Evolutionary conservation across 2,113 vertebrate genomes (phyloP).

Genomic region (Brachyistius frenatus): DNA sequence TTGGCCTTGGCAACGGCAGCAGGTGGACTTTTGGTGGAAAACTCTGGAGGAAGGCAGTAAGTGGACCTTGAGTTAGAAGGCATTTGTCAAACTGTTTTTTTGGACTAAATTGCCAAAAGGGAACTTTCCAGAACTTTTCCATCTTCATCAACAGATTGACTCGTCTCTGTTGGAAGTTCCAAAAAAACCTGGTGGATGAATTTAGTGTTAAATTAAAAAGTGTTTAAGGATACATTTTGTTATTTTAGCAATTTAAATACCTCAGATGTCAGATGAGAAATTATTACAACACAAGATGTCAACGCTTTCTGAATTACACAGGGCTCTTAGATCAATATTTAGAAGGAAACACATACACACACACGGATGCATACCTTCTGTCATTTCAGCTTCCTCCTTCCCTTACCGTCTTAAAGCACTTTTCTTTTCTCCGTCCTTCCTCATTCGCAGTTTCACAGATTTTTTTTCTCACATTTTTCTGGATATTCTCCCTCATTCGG

Average conservation of each 20-base stretch:
- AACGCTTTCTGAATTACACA: too few relatives aligned
- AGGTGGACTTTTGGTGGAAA: neutral
- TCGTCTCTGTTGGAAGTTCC: too few relatives aligned
- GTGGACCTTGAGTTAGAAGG: neutral
- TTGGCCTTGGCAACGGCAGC: conserved; percentile 9
- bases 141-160: too few relatives aligned
- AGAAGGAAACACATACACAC: neutral
- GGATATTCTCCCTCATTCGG: neutral
- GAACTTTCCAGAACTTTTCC: too few relatives aligned
- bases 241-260: too few relatives aligned
- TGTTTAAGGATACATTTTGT: too few relatives aligned
- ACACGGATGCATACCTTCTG: conserved; percentile 4
- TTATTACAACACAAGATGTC: too few relatives aligned
- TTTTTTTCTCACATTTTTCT: conserved; percentile 1
- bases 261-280: too few relatives aligned
- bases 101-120: too few relatives aligned
- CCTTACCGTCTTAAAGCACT: conserved; percentile 21
- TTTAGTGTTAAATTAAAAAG: too few relatives aligned
- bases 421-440: conserved; percentile 16
- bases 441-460: conserved; percentile 10
- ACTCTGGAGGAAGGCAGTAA: neutral
- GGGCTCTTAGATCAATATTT: neutral
- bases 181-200: too few relatives aligned
- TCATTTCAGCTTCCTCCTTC: conserved; percentile 56
- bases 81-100: too few relatives aligned